A percentile compares a stretch with the other conserved stretches of the same genome.
These are phyloP conservation scores for Habrosyne pyritoides DNA, from an alignment of 2,888 invertebrate genomes.

Conservation along the genomic window DNA sequence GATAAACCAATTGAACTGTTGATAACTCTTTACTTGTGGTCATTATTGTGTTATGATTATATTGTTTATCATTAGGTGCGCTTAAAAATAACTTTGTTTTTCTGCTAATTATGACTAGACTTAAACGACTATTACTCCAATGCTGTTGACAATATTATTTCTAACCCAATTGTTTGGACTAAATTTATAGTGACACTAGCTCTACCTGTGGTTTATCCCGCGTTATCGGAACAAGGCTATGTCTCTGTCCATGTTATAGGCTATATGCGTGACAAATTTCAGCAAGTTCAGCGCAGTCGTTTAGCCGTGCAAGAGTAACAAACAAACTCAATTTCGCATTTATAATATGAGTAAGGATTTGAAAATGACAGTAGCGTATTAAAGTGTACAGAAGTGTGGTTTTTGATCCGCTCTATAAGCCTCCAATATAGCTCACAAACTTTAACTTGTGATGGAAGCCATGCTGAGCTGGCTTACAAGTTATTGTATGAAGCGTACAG, in stretches of 20 bases:
- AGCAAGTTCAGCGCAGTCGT: too few relatives aligned
- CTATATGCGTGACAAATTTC: too few relatives aligned
- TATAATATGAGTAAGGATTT: too few relatives aligned
- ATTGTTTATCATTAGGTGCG: not conserved
- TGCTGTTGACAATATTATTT: not conserved
- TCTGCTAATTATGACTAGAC: not conserved
- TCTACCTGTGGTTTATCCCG: too few relatives aligned
- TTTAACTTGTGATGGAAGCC: not conserved
- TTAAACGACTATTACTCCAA: not conserved
- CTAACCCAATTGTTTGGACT: not conserved
- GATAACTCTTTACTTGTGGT: constrained; percentile 1
- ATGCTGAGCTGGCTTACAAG: not conserved
- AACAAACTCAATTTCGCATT: too few relatives aligned
- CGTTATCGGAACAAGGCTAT: too few relatives aligned
- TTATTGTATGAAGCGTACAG: not conserved
- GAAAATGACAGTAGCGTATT: not conserved
- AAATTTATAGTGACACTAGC: too few relatives aligned
- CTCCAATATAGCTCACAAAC: too few relatives aligned
- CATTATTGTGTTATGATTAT: not conserved
- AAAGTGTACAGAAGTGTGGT: not conserved
- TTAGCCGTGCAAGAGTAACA: too few relatives aligned
- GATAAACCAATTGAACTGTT: not conserved
- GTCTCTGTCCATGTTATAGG: too few relatives aligned
- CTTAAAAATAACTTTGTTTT: not conserved
- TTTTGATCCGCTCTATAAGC: too few relatives aligned